Conservation (phyloP, 37 sponge, comb jelly and placozoan genomes). For the Oscarella lobularis region DNA sequence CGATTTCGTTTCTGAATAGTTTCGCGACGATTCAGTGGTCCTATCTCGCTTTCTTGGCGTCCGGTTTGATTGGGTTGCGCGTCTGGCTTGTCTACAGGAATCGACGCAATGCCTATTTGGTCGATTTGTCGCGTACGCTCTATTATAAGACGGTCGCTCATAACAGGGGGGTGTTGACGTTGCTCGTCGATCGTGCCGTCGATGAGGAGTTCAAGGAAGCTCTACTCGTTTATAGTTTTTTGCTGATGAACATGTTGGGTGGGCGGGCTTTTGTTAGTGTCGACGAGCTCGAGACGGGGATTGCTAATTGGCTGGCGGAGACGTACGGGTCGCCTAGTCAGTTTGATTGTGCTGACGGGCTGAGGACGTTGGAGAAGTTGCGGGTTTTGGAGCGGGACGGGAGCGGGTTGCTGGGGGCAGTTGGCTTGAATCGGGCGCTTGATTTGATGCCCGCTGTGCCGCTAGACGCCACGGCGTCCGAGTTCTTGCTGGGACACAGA, state of each 20-base stretch:
- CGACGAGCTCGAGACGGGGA: constrained; percentile 22
- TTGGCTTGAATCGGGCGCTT: constrained; percentile 45
- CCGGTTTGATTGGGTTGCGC: constrained; percentile 32
- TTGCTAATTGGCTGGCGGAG: constrained; percentile 53
- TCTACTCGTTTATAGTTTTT: constrained; percentile 62
- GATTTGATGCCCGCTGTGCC: constrained; percentile 37
- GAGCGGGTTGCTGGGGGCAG: constrained; percentile 30
- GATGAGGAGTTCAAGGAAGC: constrained; percentile 83
- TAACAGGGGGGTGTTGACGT: constrained; percentile 69
- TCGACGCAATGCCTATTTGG: constrained; percentile 76
- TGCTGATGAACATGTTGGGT: constrained; percentile 17
- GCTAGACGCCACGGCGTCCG: not conserved
- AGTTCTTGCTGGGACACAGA: no score
- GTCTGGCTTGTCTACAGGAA: constrained; percentile 69
- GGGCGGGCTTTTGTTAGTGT: not conserved
- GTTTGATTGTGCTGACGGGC: constrained; percentile 65
- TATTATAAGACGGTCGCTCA: constrained; percentile 75
- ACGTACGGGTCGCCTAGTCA: constrained; percentile 15
- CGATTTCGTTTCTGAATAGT: constrained; percentile 14
- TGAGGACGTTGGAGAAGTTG: constrained; percentile 27
- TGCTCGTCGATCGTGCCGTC: constrained; percentile 60
- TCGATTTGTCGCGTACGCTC: constrained; percentile 42
- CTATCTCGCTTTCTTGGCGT: constrained; percentile 25
- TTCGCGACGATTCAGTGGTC: constrained; percentile 22
- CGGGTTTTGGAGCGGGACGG: constrained; percentile 35